phyloP scores from a whole-genome alignment of 2,888 invertebrate species.

The Andrena bicolor region DNA sequence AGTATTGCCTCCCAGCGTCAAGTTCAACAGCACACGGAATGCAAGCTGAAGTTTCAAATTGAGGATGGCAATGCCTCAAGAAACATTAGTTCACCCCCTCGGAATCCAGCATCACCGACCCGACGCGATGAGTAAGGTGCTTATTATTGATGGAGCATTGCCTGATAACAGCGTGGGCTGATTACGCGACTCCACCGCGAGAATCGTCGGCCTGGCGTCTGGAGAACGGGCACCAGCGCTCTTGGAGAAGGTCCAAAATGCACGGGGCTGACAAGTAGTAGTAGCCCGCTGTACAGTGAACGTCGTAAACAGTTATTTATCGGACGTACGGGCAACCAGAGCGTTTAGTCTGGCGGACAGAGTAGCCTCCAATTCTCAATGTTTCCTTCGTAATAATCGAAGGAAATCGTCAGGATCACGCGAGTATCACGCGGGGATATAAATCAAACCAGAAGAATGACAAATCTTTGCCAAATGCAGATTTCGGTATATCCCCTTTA shows the following conservation, averaged over 20 bases:
- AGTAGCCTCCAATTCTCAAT: conserved; percentile 9
- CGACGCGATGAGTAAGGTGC: not conserved
- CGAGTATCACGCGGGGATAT: conserved; percentile 39
- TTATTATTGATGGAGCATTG: conserved; percentile 27
- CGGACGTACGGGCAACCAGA: not conserved
- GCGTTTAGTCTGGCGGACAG: not conserved
- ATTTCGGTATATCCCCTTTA: too few species aligned
- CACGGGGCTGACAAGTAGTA: not conserved
- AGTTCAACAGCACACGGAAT: too few species aligned
- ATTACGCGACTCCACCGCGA: not conserved
- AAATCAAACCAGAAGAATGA: conserved; percentile 48
- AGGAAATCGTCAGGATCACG: conserved; percentile 30
- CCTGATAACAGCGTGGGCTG: conserved; percentile 28
- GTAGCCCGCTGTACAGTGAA: conserved; percentile 12
- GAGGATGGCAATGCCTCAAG: not conserved
- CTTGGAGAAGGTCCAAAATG: conserved; percentile 46
- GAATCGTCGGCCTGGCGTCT: conserved; percentile 11
- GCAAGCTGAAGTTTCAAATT: not conserved
- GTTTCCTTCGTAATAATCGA: conserved; percentile 41
- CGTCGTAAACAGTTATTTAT: conserved; percentile 40
- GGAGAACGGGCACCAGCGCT: conserved; percentile 32
- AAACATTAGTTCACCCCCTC: too few species aligned
- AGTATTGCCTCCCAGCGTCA: too few species aligned
- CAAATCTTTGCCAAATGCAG: conserved; percentile 47
- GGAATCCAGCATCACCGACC: not conserved